Evolutionary conservation across 2,113 vertebrate genomes (phyloP).

Genomic region (Ctenodactylus gundi): DNA sequence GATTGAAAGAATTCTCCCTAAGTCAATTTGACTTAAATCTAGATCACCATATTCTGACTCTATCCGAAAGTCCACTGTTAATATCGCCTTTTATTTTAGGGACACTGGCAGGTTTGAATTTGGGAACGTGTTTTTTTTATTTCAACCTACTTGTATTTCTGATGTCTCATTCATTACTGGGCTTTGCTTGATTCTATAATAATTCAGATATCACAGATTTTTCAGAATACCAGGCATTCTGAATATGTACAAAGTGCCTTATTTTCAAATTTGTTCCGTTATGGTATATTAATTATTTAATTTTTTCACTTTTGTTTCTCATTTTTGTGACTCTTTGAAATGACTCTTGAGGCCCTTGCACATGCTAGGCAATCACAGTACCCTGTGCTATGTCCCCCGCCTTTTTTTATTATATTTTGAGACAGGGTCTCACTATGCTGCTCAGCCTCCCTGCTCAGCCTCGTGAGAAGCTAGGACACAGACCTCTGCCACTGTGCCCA

Average conservation of each 20-base stretch:
- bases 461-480: background rate
- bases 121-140: background rate
- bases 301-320: background rate
- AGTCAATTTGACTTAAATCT: conserved; percentile 19
- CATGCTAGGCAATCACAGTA: background rate
- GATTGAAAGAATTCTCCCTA: conserved; percentile 10
- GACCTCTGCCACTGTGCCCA: background rate
- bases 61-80: background rate
- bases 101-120: background rate
- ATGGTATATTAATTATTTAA: background rate
- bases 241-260: background rate
- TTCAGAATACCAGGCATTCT: background rate
- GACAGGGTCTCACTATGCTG: background rate
- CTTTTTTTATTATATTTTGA: background rate
- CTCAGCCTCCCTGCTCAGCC: background rate
- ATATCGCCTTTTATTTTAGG: background rate
- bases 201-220: background rate
- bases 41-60: background rate
- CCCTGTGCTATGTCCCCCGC: background rate
- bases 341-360: background rate
- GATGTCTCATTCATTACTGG: background rate
- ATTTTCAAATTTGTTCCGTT: background rate
- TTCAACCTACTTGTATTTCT: background rate
- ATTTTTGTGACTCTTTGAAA: background rate
- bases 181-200: background rate